Conservation (phyloP, 1,140 invertebrate species). For the Brachionus rotundiformis region DNA sequence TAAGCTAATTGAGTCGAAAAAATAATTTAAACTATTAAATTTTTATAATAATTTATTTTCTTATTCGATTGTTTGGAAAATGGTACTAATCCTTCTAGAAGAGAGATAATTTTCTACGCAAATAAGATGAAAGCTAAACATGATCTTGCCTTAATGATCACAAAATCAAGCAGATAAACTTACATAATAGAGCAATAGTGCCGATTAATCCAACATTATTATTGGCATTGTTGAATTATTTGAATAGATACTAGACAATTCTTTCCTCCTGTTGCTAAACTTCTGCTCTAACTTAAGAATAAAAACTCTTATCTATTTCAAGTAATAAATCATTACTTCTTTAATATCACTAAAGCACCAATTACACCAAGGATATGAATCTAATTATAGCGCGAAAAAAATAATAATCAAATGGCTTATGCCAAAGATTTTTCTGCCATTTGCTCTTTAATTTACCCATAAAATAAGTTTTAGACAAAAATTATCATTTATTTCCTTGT, state of each 20-base stretch:
- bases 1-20: slow-evolving; percentile 37
- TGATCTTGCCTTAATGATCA: background rate
- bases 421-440: background rate
- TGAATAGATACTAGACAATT: background rate
- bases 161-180: slow-evolving; percentile 12
- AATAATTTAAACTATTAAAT: slow-evolving; percentile 34
- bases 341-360: background rate
- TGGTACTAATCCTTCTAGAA: slow-evolving; percentile 19
- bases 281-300: background rate
- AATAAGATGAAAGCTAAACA: slow-evolving; percentile 4
- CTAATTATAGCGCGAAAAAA: background rate
- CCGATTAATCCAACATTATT: slow-evolving; percentile 2
- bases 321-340: background rate
- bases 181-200: slow-evolving; percentile 15
- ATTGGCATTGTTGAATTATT: background rate
- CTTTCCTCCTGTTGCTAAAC: background rate
- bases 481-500: background rate
- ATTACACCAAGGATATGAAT: background rate
- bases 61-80: slow-evolving; percentile 3
- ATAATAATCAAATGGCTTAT: background rate
- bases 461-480: background rate
- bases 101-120: slow-evolving; percentile 11
- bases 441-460: background rate
- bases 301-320: background rate
- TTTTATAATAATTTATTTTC: slow-evolving; percentile 30